Percentiles rank a stretch among this genome's conserved stretches.
Evolutionary conservation across 1,140 invertebrate species (phyloP).

Genomic region (Sweltsa coloradensis): DNA sequence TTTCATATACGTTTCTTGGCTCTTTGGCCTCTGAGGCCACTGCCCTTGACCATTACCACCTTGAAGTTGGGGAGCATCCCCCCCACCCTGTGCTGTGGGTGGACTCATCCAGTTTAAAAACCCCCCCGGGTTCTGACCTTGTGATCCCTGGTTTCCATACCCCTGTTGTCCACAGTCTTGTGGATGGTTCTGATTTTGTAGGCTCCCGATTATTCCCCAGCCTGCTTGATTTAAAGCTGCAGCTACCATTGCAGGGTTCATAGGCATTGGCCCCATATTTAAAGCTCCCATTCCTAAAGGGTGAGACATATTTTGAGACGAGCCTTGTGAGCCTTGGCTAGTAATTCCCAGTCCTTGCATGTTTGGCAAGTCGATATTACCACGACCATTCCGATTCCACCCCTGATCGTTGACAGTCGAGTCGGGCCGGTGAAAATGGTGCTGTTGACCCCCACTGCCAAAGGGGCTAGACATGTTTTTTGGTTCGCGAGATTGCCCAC

Average conservation of each 20-base stretch:
- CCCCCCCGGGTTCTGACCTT: slow-evolving; percentile 33
- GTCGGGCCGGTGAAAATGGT: slow-evolving; percentile 21
- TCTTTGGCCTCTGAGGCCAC: slow-evolving; percentile 37
- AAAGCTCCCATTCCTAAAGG: slow-evolving; percentile 47
- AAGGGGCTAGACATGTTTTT: slow-evolving; percentile 20
- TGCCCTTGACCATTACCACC: slow-evolving; percentile 13
- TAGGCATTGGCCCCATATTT: slow-evolving; percentile 69
- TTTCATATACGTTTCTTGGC: slow-evolving; percentile 36
- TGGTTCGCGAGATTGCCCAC: slow-evolving; percentile 30
- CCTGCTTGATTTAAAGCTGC: slow-evolving; percentile 62
- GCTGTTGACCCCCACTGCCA: slow-evolving; percentile 17
- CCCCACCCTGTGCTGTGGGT: slow-evolving; percentile 32
- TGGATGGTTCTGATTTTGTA: slow-evolving; percentile 45
- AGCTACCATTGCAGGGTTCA: slow-evolving; percentile 74
- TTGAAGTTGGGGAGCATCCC: slow-evolving; percentile 1
- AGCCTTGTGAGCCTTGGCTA: slow-evolving; percentile 32
- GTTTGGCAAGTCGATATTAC: slow-evolving; percentile 79
- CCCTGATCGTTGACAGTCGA: slow-evolving; percentile 31
- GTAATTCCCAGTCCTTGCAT: slow-evolving; percentile 71
- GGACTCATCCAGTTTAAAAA: slow-evolving; percentile 43
- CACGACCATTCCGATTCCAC: slow-evolving; percentile 28
- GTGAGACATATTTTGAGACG: slow-evolving; percentile 35
- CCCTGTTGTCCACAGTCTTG: slow-evolving; percentile 10
- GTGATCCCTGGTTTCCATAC: slow-evolving; percentile 14
- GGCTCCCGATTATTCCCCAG: slow-evolving; percentile 57